These are phyloP conservation scores for Fulmarus glacialis DNA, from an alignment of 2,113 vertebrate genomes.

Conservation along the genomic window DNA sequence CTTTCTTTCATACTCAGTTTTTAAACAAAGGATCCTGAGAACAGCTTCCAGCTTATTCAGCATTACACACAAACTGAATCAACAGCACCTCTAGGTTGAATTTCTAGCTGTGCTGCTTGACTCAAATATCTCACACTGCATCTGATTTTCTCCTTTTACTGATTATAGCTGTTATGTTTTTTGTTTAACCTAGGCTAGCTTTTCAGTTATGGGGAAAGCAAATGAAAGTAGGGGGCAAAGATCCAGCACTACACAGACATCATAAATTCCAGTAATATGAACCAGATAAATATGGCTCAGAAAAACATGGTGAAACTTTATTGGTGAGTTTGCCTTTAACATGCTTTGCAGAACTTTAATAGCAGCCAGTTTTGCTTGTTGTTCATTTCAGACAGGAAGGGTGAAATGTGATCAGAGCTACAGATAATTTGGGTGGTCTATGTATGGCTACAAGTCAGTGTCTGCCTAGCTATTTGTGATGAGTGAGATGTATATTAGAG, in stretches of 20 bases:
- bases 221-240: background rate
- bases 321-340: background rate
- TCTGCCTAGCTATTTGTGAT: background rate
- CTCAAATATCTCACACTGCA: background rate
- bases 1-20: conserved; percentile 11
- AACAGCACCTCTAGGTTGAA: background rate
- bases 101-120: background rate
- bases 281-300: conserved; percentile 4
- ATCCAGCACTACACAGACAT: background rate
- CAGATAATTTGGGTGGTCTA: background rate
- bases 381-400: conserved; percentile 19
- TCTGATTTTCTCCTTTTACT: background rate
- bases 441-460: background rate
- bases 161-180: background rate
- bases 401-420: background rate
- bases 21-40: conserved; percentile 15
- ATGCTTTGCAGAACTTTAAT: background rate
- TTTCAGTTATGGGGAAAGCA: background rate
- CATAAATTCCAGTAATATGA: background rate
- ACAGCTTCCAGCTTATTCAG: background rate
- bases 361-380: background rate
- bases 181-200: background rate
- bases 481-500: background rate
- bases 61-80: background rate
- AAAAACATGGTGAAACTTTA: background rate